Evolutionary conservation across 2,113 vertebrate genomes (phyloP), one percentile per base, ranked within the genome.

Genomic region (Eolophus roseicapilla): DNA sequence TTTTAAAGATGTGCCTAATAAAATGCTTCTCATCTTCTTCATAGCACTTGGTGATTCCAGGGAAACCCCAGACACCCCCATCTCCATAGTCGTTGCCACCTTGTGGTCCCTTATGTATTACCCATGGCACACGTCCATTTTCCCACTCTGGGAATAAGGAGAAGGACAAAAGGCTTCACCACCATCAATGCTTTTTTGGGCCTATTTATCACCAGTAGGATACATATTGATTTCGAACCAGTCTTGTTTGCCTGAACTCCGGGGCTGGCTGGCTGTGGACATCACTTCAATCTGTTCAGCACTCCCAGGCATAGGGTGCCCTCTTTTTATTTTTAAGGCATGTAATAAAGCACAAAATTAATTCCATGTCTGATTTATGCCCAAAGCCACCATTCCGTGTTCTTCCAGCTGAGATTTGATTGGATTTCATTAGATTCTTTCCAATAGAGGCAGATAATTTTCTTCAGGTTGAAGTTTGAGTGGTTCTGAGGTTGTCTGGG

Each of bases 301-400:
- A 92, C 76, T 94, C 92, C 90, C 88, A 35, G 62, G 92, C 2
- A 25, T 39, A 90, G 64, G 57, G 83, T 90, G 92, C 79, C 82
- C 82, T 93, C 93, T 96, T 95, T 95, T 92, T 88, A 77, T 90
- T 96, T 96, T 94, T 95, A 95, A 96, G 92, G 70, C 86, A 79
- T 50, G 77, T 79, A 94, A 96, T 94, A 96, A 96, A 96, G 82
- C 57, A 92, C 82, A 94, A 93, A 96, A 96, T 96, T 96, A 96
- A 97, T 96, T 95, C 95, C 65, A 52, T 57, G 77, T 68, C 86
- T 93, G 93, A 97, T 97, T 96, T 96, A 97, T 95, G 96, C 95
- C 95, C 92, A 96, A 81, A 96, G 86, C 93, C 90, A 95, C 80
- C 80, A n/a, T 83, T 93, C 88, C 39, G 59, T 76, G 83, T 95